Evolutionary conservation across 2,888 invertebrate genomes (phyloP).

Genomic region (Pemphredon lugubris): DNA sequence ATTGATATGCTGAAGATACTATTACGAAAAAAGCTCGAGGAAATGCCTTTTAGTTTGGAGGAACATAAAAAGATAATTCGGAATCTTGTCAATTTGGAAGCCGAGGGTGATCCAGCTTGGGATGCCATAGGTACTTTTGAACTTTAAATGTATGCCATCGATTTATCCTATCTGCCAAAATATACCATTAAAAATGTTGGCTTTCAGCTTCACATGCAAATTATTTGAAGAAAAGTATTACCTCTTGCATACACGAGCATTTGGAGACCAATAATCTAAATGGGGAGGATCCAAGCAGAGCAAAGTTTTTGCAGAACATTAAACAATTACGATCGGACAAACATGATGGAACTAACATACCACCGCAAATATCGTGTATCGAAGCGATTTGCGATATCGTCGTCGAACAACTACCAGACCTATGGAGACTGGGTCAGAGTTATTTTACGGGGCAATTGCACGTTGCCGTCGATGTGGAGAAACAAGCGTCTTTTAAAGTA

Average conservation of each 20-base stretch:
- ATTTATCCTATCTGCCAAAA: background rate
- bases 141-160: background rate
- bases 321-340: constrained; percentile 71
- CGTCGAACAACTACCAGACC: constrained; percentile 90
- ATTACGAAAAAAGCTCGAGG: constrained; percentile 91
- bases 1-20: constrained; percentile 91
- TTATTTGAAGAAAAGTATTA: constrained; percentile 76
- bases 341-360: constrained; percentile 81
- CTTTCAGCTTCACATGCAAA: constrained; percentile 75
- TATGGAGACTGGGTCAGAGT: constrained; percentile 97
- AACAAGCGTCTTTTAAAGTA: constrained; percentile 90
- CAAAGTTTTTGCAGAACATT: constrained; percentile 59
- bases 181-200: background rate
- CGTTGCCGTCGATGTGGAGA: constrained; percentile 87
- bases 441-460: constrained; percentile 95
- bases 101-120: constrained; percentile 96
- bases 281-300: constrained; percentile 68
- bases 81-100: constrained; percentile 89
- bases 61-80: constrained; percentile 97
- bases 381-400: constrained; percentile 91
- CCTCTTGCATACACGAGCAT: constrained; percentile 72
- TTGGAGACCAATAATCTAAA: constrained; percentile 65
- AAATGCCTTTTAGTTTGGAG: constrained; percentile 95
- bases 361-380: constrained; percentile 88
- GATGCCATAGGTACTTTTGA: constrained; percentile 87